phyloP scores from a whole-genome alignment of 1,140 invertebrate species.

The Papilio xuthus region DNA sequence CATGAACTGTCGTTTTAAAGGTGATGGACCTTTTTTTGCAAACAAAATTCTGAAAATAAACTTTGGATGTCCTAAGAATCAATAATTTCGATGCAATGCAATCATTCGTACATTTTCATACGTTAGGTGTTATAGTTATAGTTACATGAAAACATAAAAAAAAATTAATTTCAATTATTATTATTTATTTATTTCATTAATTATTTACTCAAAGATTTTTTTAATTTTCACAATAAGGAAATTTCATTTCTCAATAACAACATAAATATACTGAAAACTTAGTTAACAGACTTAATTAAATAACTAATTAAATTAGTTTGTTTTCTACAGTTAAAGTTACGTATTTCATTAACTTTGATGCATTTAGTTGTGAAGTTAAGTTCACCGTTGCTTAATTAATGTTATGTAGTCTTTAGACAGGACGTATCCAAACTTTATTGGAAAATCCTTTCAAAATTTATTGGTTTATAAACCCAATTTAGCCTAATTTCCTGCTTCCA shows the following conservation, averaged over 20 bases:
- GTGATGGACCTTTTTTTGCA: too few species aligned
- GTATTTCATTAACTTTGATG: neutral
- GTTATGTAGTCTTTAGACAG: too few species aligned
- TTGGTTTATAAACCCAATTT: too few species aligned
- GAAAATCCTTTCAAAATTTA: too few species aligned
- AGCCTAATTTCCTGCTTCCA: too few species aligned
- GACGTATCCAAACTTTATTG: too few species aligned
- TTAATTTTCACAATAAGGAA: neutral
- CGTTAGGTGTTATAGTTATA: neutral
- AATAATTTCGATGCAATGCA: too few species aligned
- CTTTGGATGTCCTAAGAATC: too few species aligned
- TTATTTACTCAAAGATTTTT: too few species aligned
- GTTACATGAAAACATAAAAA: neutral
- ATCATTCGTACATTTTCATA: neutral
- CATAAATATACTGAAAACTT: neutral
- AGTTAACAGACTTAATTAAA: neutral
- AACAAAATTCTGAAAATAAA: too few species aligned
- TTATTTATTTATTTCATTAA: neutral
- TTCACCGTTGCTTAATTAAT: too few species aligned
- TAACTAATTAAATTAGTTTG: neutral
- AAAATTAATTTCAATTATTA: neutral
- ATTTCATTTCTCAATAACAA: neutral
- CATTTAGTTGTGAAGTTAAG: neutral
- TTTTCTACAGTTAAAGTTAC: neutral
- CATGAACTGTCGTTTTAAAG: too few species aligned